These are phyloP conservation scores for Pseudocheirus occidentalis DNA, from an alignment of 2,797 vertebrate genomes.

Conservation along the genomic window DNA sequence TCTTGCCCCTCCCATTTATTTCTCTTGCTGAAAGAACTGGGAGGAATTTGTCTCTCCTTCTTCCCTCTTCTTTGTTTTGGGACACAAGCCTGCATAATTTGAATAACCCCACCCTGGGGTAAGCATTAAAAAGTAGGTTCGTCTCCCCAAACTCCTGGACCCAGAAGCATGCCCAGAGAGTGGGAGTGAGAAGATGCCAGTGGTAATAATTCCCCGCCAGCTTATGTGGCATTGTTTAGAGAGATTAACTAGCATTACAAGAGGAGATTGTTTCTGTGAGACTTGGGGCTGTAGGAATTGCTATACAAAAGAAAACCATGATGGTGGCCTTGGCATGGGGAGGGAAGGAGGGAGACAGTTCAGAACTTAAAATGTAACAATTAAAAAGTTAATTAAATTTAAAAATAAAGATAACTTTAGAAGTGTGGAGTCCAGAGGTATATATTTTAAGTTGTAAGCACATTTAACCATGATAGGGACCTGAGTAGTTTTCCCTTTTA, in stretches of 20 bases:
- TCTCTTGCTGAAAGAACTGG: neutral
- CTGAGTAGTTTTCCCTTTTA: neutral
- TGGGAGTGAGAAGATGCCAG: neutral
- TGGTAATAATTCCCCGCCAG: neutral
- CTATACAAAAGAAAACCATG: neutral
- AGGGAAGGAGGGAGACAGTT: neutral
- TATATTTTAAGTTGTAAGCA: neutral
- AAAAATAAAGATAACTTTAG: neutral
- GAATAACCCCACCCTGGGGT: neutral
- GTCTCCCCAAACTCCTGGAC: neutral
- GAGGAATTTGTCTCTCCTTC: neutral
- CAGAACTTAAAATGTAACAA: neutral
- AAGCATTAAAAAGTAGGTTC: neutral
- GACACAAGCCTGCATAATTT: neutral
- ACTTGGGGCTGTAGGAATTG: neutral
- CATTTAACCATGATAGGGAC: neutral
- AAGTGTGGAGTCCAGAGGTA: neutral
- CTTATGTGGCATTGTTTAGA: neutral
- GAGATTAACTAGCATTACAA: neutral
- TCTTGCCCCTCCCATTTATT: neutral
- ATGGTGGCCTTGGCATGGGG: neutral
- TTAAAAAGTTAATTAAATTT: too few relatives aligned
- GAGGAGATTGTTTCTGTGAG: neutral
- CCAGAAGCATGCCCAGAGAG: neutral
- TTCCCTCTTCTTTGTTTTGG: neutral